Conservation (phyloP, 2,888 invertebrate species). For the Junonia oenone region DNA sequence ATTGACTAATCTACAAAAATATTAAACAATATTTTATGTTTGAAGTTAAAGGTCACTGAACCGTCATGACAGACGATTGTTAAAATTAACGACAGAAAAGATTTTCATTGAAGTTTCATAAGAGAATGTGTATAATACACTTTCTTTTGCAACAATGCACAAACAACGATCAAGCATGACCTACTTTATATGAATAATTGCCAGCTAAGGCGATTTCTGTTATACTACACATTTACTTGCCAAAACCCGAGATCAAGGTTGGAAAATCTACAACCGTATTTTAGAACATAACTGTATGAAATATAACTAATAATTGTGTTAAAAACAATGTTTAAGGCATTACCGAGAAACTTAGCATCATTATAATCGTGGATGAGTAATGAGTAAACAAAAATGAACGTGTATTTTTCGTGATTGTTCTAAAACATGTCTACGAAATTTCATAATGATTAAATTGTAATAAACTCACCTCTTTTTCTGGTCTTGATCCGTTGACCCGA, state of each 20-base stretch:
- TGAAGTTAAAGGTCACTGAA: not conserved
- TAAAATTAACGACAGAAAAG: not conserved
- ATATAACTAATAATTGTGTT: not conserved
- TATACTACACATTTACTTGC: not conserved
- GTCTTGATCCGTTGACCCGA: constrained; percentile 99
- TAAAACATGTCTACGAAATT: not conserved
- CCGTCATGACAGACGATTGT: not conserved
- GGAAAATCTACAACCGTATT: not conserved
- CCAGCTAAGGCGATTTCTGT: constrained; percentile 18
- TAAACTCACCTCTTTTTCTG: constrained; percentile 96
- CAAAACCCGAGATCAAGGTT: constrained; percentile 7
- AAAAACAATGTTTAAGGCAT: not conserved
- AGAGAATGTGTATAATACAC: not conserved
- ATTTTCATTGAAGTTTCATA: not conserved
- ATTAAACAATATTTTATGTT: not conserved
- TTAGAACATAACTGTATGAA: not conserved
- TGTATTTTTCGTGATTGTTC: not conserved
- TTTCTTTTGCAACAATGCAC: constrained; percentile 10
- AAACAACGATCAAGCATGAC: constrained; percentile 11
- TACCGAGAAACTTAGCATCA: not conserved
- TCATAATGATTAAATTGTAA: not conserved
- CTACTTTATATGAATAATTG: constrained; percentile 19
- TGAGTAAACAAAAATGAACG: constrained; percentile 22
- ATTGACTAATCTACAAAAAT: too few relatives aligned
- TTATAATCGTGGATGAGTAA: constrained; percentile 5